A percentile compares a stretch with the other conserved stretches of the same genome.
phyloP scores from a whole-genome alignment of 1,140 invertebrate species.

The Yoshiicerus persimilis region DNA sequence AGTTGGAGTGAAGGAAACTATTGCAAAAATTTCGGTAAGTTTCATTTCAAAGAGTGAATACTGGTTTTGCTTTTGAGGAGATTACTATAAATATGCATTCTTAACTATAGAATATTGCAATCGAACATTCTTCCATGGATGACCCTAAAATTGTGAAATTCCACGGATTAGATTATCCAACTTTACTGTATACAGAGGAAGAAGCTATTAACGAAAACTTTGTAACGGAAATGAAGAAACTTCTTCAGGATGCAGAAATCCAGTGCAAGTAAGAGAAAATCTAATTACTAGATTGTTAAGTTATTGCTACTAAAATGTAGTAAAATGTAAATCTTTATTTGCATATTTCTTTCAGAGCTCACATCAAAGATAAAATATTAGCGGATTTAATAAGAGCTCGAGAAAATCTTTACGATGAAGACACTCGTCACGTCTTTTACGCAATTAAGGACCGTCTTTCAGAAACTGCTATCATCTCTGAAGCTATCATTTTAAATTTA shows the following conservation, averaged over 20 bases:
- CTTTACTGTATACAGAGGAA: constrained; percentile 61
- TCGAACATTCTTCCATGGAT: constrained; percentile 62
- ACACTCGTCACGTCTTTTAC: constrained; percentile 80
- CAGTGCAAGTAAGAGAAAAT: constrained; percentile 73
- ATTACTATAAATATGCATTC: background rate
- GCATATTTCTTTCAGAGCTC: constrained; percentile 74
- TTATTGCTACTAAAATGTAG: no score
- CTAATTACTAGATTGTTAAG: background rate
- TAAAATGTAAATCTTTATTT: no score
- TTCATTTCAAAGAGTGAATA: no score
- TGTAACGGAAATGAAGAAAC: constrained; percentile 72
- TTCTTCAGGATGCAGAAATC: constrained; percentile 90
- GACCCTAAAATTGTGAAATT: constrained; percentile 58
- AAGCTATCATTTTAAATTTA: constrained; percentile 90
- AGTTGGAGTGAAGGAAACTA: constrained; percentile 79
- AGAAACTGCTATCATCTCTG: constrained; percentile 94
- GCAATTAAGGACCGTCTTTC: constrained; percentile 90
- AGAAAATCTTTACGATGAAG: constrained; percentile 80
- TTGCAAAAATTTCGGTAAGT: background rate
- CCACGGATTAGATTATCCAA: constrained; percentile 52
- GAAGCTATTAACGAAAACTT: constrained; percentile 58
- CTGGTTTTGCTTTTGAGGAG: no score
- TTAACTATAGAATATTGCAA: constrained; percentile 37
- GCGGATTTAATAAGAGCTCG: constrained; percentile 89
- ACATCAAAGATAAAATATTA: constrained; percentile 97